These are phyloP conservation scores for Streblospio benedicti DNA, from an alignment of 1,140 invertebrate genomes.

Conservation along the genomic window DNA sequence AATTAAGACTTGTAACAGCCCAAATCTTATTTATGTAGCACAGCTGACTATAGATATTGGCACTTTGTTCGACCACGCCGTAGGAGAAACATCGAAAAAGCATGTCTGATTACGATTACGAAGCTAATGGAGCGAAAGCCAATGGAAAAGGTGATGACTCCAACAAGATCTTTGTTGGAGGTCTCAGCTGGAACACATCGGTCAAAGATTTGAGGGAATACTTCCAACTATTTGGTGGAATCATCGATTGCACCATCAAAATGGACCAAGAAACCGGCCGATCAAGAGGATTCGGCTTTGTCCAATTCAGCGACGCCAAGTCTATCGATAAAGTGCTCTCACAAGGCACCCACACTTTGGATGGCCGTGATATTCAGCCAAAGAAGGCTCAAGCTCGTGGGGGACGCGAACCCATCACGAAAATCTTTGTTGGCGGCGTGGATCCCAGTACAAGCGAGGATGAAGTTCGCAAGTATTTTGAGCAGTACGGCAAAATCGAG, in stretches of 20 bases:
- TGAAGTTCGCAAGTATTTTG: not conserved
- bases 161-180: slow-evolving; percentile 15
- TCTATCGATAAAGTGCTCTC: slow-evolving; percentile 11
- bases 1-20: too few species aligned
- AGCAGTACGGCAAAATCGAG: not conserved
- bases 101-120: too few species aligned
- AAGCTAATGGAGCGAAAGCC: too few species aligned
- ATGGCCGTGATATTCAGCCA: not conserved
- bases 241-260: slow-evolving; percentile 93
- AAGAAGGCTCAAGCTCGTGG: not conserved
- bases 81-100: too few species aligned
- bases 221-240: slow-evolving; percentile 69
- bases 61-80: too few species aligned
- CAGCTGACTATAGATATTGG: too few species aligned
- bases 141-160: slow-evolving; percentile 7
- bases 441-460: not conserved
- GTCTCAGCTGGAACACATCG: slow-evolving; percentile 38
- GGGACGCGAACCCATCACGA: not conserved
- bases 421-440: not conserved
- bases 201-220: slow-evolving; percentile 17
- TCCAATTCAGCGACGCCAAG: slow-evolving; percentile 80
- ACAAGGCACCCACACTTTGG: not conserved
- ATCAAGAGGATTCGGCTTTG: slow-evolving; percentile 86
- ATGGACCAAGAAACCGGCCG: slow-evolving; percentile 89
- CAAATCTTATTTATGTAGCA: too few species aligned